These are phyloP conservation scores for Belonocnema kinseyi DNA, from an alignment of 1,140 invertebrate genomes.

Conservation along the genomic window DNA sequence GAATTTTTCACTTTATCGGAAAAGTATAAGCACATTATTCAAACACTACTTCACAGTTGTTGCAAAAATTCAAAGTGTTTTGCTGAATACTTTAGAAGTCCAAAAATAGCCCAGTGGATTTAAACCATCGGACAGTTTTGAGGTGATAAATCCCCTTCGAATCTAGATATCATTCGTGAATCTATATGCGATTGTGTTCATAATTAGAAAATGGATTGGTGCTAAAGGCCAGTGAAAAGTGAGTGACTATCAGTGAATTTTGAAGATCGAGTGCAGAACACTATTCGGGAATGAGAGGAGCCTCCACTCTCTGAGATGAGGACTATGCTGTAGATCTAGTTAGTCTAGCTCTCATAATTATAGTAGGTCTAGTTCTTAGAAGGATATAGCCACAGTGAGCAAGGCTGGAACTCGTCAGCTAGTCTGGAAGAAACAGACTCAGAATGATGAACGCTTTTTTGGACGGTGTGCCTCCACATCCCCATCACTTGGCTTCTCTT, in stretches of 20 bases:
- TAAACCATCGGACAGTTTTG: neutral
- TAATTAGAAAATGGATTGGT: conserved; percentile 12
- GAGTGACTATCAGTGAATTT: conserved; percentile 7
- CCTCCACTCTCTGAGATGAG: no score
- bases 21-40: no score
- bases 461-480: conserved; percentile 74
- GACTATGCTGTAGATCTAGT: no score
- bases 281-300: no score
- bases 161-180: neutral
- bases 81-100: no score
- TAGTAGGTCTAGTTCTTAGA: neutral
- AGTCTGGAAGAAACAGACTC: conserved; percentile 41
- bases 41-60: neutral
- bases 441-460: conserved; percentile 81
- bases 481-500: conserved; percentile 70
- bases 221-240: conserved; percentile 26
- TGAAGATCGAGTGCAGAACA: neutral
- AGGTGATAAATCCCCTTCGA: no score
- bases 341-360: no score
- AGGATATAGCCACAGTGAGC: conserved; percentile 38
- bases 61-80: neutral
- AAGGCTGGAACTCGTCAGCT: conserved; percentile 35
- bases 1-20: neutral
- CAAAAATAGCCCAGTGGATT: no score
- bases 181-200: neutral